Conservation (phyloP, 2,888 invertebrate species). For the Cataglyphis cursor region DNA sequence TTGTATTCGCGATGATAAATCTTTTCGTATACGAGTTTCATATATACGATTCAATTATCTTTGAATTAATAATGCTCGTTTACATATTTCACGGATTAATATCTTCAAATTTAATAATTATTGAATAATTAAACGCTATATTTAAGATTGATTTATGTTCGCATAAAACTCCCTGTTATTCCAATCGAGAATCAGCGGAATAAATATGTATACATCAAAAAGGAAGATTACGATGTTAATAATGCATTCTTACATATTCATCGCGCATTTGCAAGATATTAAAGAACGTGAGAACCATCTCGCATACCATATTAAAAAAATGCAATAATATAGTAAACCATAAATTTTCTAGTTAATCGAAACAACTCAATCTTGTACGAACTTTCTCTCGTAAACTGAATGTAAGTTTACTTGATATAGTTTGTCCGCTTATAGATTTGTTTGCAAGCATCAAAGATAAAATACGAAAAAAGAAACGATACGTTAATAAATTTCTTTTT, state of each 20-base stretch:
- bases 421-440: slow-evolving; percentile 1
- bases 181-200: background rate
- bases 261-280: slow-evolving; percentile 29
- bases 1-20: background rate
- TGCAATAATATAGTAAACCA: slow-evolving; percentile 13
- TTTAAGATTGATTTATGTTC: background rate
- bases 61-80: slow-evolving; percentile 12
- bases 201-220: slow-evolving; percentile 22
- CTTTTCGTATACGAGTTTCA: too few species aligned
- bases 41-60: slow-evolving; percentile 1
- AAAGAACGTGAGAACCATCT: slow-evolving; percentile 47
- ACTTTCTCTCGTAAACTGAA: slow-evolving; percentile 7
- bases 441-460: background rate
- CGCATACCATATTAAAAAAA: slow-evolving; percentile 34
- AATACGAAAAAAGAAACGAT: background rate
- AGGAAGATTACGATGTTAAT: slow-evolving; percentile 35
- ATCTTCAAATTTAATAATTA: slow-evolving; percentile 8
- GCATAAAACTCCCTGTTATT: slow-evolving; percentile 8
- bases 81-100: background rate
- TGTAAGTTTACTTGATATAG: slow-evolving; percentile 22
- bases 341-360: slow-evolving; percentile 46
- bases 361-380: slow-evolving; percentile 31
- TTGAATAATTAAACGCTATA: slow-evolving; percentile 11
- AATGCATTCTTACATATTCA: slow-evolving; percentile 36
- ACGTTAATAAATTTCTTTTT: background rate